Percentiles rank a stretch among this genome's conserved stretches.
Conservation (phyloP, 2,888 invertebrate species). For the Nysson spinosus region DNA sequence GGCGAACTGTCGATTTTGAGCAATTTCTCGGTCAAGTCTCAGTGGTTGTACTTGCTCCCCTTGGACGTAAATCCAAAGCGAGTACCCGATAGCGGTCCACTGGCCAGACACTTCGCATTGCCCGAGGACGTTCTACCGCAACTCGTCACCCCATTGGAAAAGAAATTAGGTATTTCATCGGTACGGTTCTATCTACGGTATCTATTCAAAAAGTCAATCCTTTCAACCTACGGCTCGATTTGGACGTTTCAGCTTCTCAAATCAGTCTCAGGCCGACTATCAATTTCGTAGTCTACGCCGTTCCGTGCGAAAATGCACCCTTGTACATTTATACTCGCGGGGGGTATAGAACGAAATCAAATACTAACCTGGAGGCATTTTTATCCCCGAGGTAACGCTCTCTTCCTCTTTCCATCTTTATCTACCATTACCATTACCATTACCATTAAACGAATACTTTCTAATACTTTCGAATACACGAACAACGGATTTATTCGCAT, state of each 20-base stretch:
- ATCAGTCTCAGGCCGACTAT: constrained; percentile 89
- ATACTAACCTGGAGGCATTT: constrained; percentile 83
- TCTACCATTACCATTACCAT: too few relatives aligned
- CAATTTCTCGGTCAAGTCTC: constrained; percentile 90
- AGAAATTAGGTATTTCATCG: constrained; percentile 81
- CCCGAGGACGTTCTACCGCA: constrained; percentile 86
- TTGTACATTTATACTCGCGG: constrained; percentile 83
- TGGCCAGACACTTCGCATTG: constrained; percentile 82
- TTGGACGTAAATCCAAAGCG: constrained; percentile 86
- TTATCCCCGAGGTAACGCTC: constrained; percentile 83
- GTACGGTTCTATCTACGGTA: constrained; percentile 3
- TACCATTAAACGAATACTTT: too few relatives aligned
- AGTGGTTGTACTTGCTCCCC: constrained; percentile 90
- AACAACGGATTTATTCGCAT: neutral
- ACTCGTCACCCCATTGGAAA: constrained; percentile 91
- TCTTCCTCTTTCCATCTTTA: too few relatives aligned
- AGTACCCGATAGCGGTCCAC: constrained; percentile 78
- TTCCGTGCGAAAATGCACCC: constrained; percentile 86
- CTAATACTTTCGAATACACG: neutral
- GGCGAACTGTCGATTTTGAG: constrained; percentile 84
- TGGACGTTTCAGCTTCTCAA: constrained; percentile 82
- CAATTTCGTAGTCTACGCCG: constrained; percentile 90
- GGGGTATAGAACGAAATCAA: constrained; percentile 65
- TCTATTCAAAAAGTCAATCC: too few relatives aligned
- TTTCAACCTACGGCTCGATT: too few relatives aligned